Conservation (phyloP, 2,113 vertebrate species). For the Eudyptes chrysolophus region DNA sequence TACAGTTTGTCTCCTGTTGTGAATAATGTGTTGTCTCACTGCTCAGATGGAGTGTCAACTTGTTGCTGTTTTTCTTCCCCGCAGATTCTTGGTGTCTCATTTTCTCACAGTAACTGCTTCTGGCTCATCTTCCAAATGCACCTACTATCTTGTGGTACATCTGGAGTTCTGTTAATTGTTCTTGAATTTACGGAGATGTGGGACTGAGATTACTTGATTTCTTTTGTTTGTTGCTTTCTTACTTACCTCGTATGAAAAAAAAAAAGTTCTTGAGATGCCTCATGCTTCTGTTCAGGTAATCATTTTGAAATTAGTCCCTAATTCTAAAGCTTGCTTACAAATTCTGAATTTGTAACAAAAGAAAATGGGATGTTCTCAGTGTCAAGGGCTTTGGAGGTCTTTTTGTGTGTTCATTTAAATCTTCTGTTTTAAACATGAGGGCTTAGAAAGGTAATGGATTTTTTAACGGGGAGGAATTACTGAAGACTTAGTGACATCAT, state of each 20-base stretch:
- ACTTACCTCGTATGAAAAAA: not conserved
- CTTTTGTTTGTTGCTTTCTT: not conserved
- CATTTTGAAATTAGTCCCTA: not conserved
- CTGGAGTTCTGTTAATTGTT: not conserved
- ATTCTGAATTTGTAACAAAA: not conserved
- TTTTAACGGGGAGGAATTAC: not conserved
- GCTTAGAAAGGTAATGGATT: not conserved
- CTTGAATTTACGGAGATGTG: not conserved
- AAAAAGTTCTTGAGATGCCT: not conserved
- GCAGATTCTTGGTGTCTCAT: not conserved
- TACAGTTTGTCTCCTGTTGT: not conserved
- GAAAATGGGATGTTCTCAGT: not conserved
- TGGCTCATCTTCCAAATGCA: not conserved
- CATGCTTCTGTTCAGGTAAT: not conserved
- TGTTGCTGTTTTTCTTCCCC: not conserved
- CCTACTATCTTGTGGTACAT: not conserved
- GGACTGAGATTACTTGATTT: not conserved
- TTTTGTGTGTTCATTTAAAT: not conserved
- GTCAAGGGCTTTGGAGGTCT: not conserved
- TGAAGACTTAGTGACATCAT: not conserved
- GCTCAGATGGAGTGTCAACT: not conserved
- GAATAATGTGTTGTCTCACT: not conserved
- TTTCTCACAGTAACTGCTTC: not conserved
- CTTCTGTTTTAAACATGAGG: not conserved
- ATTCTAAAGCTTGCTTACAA: not conserved